Evolutionary conservation across 2,888 invertebrate genomes (phyloP), one percentile per base, ranked within the genome.

Genomic region (Drosophila differens): DNA sequence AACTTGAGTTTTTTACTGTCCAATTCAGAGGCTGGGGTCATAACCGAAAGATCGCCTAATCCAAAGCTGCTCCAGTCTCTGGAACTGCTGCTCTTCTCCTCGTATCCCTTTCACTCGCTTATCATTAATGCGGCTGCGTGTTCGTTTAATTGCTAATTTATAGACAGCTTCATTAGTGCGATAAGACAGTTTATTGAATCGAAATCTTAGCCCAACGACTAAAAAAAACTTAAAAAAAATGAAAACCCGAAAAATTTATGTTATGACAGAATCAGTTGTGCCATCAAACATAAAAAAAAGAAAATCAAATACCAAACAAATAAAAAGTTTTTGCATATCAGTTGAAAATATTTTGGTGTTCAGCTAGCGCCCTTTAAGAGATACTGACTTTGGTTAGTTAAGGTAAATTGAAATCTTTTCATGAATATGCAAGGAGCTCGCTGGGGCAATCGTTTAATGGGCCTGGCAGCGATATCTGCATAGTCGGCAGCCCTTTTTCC

Each of bases 141-240:
- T 81, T 74, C 81, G 82, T 86, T 87, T 89, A 87, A 82, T 85
- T 87, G 89, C 75, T 71, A 82, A 89, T 79, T 86, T 81, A 86
- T 85, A 79, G 85, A 82, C 89, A 77, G 82, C 85, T 86, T 86
- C 87, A 87, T 86, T 86, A 86, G 76, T 30, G 82, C 79, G 85
- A 89, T 89, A 84, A 77, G 89, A 28, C 51, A 39, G 39, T 25
- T 16, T 47, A 25, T 12, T 70, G 70, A 81, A 79, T 75, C 69
- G 70, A 75, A 79, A 76, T 81, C 68, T 68, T 64, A 51, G 67
- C 70, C 70, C 63, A 68, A 55, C 59, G 62, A 68, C 67, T 57
- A 35, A 53, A 35, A 39, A 33, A 47, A 70, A 52, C 37, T 19
- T 39, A 16, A 32, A 63, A 60, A 22, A 62, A 52, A 65, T 53